These are phyloP conservation scores for Onychostruthus taczanowskii DNA, from an alignment of 2,113 vertebrate species.

Conservation along the genomic window DNA sequence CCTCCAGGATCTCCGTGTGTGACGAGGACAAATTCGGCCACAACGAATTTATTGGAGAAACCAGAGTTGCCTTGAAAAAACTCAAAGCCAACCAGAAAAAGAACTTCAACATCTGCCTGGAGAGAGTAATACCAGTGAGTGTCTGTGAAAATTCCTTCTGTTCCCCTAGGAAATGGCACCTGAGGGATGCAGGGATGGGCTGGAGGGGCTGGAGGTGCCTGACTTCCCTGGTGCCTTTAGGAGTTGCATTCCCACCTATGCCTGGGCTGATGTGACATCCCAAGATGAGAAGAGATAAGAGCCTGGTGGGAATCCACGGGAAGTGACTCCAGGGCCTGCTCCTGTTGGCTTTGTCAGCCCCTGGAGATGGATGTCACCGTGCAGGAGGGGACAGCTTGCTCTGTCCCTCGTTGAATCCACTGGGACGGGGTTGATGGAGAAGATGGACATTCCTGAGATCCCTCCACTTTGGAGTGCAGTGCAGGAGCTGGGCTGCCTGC, in stretches of 20 bases:
- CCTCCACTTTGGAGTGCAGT: accelerated
- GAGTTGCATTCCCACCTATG: accelerated
- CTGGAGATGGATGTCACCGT: accelerated
- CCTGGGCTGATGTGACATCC: neutral
- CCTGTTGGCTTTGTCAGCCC: neutral
- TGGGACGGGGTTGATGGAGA: neutral
- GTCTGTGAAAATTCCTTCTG: neutral
- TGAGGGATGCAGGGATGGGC: neutral
- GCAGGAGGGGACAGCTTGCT: neutral
- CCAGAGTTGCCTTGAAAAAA: conserved; percentile 92
- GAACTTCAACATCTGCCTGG: conserved; percentile 94
- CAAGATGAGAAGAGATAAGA: neutral
- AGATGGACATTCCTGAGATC: neutral
- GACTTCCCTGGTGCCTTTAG: neutral
- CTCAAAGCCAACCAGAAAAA: conserved; percentile 93
- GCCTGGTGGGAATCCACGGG: neutral
- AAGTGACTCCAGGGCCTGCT: neutral
- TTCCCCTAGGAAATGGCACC: accelerated
- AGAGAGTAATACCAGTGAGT: conserved; percentile 91
- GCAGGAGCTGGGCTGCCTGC: neutral
- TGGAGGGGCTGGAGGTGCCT: neutral
- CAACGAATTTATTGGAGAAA: conserved; percentile 98
- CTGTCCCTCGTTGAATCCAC: accelerated
- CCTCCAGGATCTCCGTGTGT: conserved; percentile 89
- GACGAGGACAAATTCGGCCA: conserved; percentile 98